Conservation (phyloP, 2,888 invertebrate genomes). For the Sympetrum striolatum region DNA sequence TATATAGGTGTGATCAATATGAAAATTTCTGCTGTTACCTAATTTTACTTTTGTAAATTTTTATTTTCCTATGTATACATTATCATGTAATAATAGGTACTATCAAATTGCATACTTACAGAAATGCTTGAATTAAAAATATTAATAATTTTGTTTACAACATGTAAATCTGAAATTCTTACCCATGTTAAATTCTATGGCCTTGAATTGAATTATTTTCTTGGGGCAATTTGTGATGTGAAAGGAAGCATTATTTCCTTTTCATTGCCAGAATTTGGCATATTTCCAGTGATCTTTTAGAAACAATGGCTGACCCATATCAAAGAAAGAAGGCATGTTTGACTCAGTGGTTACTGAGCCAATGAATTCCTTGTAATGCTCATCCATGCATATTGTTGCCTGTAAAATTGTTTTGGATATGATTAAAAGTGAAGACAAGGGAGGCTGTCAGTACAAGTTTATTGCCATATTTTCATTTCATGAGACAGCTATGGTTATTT, state of each 20-base stretch:
- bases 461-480: slow-evolving; percentile 17
- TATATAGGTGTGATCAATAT: slow-evolving; percentile 31
- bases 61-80: slow-evolving; percentile 42
- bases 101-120: slow-evolving; percentile 20
- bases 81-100: slow-evolving; percentile 21
- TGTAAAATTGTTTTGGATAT: slow-evolving; percentile 32
- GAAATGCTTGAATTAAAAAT: slow-evolving; percentile 11
- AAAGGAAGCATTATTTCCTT: neutral
- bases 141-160: slow-evolving; percentile 14
- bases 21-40: slow-evolving; percentile 41
- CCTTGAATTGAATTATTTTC: neutral
- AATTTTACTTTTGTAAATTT: slow-evolving; percentile 44
- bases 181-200: slow-evolving; percentile 17
- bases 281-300: slow-evolving; percentile 19
- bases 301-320: slow-evolving; percentile 19
- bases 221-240: neutral
- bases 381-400: slow-evolving; percentile 28
- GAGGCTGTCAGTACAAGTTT: slow-evolving; percentile 25
- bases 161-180: neutral
- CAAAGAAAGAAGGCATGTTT: slow-evolving; percentile 25
- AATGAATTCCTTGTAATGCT: slow-evolving; percentile 24
- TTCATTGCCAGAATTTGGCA: neutral
- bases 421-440: slow-evolving; percentile 39
- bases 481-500: slow-evolving; percentile 23
- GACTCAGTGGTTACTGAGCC: neutral